phyloP scores from a whole-genome alignment of 2,888 invertebrate genomes.

The Cheilosia vulpina region DNA sequence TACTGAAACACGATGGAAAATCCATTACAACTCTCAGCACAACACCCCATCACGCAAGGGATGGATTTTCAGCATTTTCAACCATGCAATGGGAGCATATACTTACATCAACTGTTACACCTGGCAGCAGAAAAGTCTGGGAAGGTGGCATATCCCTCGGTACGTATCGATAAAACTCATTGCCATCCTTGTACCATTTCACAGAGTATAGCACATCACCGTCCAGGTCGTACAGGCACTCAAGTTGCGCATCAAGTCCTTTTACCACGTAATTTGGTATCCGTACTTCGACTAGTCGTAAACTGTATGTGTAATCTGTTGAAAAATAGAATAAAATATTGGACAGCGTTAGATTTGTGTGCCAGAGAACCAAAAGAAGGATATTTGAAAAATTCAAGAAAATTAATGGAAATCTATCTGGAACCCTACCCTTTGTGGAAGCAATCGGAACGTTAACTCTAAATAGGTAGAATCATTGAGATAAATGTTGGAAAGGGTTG shows the following conservation, averaged over 20 bases:
- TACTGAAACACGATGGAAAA: slow-evolving; percentile 49
- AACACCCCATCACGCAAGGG: neutral
- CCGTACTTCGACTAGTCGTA: slow-evolving; percentile 90
- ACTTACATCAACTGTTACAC: slow-evolving; percentile 94
- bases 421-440: slow-evolving; percentile 18
- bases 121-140: slow-evolving; percentile 90
- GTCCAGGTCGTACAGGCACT: slow-evolving; percentile 93
- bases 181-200: slow-evolving; percentile 96
- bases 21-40: slow-evolving; percentile 25
- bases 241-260: slow-evolving; percentile 90
- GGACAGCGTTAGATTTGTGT: slow-evolving; percentile 27
- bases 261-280: slow-evolving; percentile 92
- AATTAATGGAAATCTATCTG: slow-evolving; percentile 41
- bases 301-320: slow-evolving; percentile 85
- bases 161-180: slow-evolving; percentile 94
- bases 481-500: slow-evolving; percentile 15
- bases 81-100: slow-evolving; percentile 16
- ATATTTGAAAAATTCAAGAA: slow-evolving; percentile 7
- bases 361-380: neutral
- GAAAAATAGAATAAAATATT: slow-evolving; percentile 59
- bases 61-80: neutral
- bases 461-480: slow-evolving; percentile 47
- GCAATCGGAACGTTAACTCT: slow-evolving; percentile 12
- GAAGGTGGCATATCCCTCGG: slow-evolving; percentile 92
- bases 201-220: slow-evolving; percentile 93